Conservation (phyloP, 1,140 invertebrate species). For the Caenorhabditis elegans region WBcel235 BX284606.5:13881001-13881500, state of each 20-base stretch:
- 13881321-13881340: too few species aligned
- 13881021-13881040: not conserved
- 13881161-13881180: not conserved
- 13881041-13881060: not conserved
- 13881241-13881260: not conserved
- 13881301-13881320: not conserved
- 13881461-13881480: too few species aligned
- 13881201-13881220: slow-evolving; percentile 24
- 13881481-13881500: too few species aligned
- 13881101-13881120: not conserved
- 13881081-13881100: not conserved
- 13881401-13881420: too few species aligned
- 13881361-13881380: too few species aligned
- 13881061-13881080: not conserved
- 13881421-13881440: too few species aligned
- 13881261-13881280: not conserved
- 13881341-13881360: too few species aligned
- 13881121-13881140: not conserved
- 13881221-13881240: not conserved
- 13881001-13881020: slow-evolving; percentile 49
- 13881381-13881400: too few species aligned
- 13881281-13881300: not conserved
- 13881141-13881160: not conserved
- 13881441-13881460: too few species aligned
- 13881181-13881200: not conserved